These are phyloP conservation scores for Drosophila athabasca DNA, from an alignment of 1,140 invertebrate genomes.

Conservation along the genomic window DNA sequence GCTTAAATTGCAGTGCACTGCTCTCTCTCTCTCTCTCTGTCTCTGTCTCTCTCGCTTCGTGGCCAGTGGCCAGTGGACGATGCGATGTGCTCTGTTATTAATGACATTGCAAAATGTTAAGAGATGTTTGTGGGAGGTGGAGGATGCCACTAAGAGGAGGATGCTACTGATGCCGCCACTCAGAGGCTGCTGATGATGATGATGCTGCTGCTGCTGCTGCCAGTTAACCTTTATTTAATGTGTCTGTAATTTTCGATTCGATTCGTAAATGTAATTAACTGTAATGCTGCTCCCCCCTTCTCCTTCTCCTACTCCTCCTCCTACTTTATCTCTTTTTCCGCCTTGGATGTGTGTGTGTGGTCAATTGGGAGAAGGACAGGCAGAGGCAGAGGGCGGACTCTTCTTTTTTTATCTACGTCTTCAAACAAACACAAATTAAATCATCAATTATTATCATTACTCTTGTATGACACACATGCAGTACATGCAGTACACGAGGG, in stretches of 20 bases:
- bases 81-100: conserved; percentile 67
- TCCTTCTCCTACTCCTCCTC: conserved; percentile 7
- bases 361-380: conserved; percentile 29
- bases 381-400: background rate
- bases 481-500: background rate
- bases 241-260: conserved; percentile 73
- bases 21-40: conserved; percentile 28
- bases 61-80: conserved; percentile 42
- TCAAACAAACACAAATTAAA: conserved; percentile 74
- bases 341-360: conserved; percentile 17
- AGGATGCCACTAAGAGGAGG: background rate
- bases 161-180: conserved; percentile 6
- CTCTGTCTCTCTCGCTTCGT: conserved; percentile 4
- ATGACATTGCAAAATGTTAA: conserved; percentile 61
- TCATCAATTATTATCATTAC: conserved; percentile 64
- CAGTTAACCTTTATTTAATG: conserved; percentile 78
- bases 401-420: conserved; percentile 51
- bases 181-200: conserved; percentile 17
- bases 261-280: conserved; percentile 76
- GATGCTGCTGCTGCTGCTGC: conserved; percentile 12
- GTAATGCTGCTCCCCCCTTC: conserved; percentile 50
- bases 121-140: conserved; percentile 39
- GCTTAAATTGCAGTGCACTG: conserved; percentile 15
- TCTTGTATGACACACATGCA: background rate
- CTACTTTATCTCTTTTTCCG: background rate